Evolutionary conservation across 92 coral and sea anemone species (phyloP), one percentile per base, ranked within the genome.

Genomic region (Porites lobata): DNA sequence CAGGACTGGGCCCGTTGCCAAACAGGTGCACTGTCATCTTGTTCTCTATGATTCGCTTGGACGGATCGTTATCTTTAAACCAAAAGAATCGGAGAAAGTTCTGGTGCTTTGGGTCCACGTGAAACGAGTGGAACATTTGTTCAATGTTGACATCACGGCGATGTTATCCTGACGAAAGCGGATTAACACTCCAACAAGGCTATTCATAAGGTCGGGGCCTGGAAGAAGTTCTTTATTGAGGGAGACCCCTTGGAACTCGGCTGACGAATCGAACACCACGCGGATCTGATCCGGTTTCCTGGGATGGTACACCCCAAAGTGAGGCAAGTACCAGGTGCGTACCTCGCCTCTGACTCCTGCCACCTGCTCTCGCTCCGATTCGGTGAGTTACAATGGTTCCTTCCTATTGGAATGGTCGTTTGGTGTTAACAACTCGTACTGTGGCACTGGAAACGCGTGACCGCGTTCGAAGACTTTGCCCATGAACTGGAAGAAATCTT

Each of bases 221-320:
- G 86, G 72, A 47, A 81, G 69, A 2, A 81, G 64, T 69, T 81
- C 86, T 24, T 69, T 81, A 50, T 69, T 61, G 9, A 80, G 50
- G 21, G 85, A 63, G n/a, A 17, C 61, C 17, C 85, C 85, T 19
- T 24, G 8, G 57, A 54, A 80, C 57, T 80, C 85, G 8, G 74
- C 62, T 19, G 86, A 81, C 18, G 78, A 61, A 72, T 80, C 85
- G 22, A 80, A 80, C 7, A 81, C 78, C 7, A 81, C 86, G 21
- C 84, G 84, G 15, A 79, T 79, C 84, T 79, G 50, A 2, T 21
- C 69, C 63, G 84, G 84, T 50, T 79, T 79, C 20, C 84, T 73
- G 21, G 75, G 86, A 58, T 81, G 63, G 63, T 81, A 81, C 12
- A 81, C 64, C 76, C 78, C 86, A 66, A 81, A 67, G 69, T 81